Evolutionary conservation across 1,140 invertebrate species (phyloP).

Genomic region (Carposina sasakii): DNA sequence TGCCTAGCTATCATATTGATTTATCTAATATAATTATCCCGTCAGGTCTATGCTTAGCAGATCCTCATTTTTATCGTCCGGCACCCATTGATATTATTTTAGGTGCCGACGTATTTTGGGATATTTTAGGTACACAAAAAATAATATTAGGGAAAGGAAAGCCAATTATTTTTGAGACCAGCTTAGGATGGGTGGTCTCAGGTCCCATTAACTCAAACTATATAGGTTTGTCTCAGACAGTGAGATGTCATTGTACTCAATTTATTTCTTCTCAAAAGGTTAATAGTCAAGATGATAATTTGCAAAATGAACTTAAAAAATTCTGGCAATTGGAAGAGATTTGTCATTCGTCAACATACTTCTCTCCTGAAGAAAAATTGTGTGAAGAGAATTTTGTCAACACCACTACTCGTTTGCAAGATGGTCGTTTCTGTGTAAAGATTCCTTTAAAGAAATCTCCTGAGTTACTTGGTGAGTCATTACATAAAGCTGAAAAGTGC

Average conservation of each 20-base stretch:
- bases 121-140: slow-evolving; percentile 15
- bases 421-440: slow-evolving; percentile 21
- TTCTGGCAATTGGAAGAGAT: slow-evolving; percentile 10
- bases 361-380: background rate
- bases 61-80: slow-evolving; percentile 22
- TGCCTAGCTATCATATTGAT: slow-evolving; percentile 13
- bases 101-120: slow-evolving; percentile 28
- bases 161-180: slow-evolving; percentile 16
- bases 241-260: slow-evolving; percentile 17
- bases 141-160: slow-evolving; percentile 20
- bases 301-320: background rate
- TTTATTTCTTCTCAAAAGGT: background rate
- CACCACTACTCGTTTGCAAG: slow-evolving; percentile 13
- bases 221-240: background rate
- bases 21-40: slow-evolving; percentile 12
- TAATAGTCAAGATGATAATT: slow-evolving; percentile 8
- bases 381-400: slow-evolving; percentile 23
- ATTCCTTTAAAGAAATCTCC: slow-evolving; percentile 17
- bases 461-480: slow-evolving; percentile 19
- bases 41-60: slow-evolving; percentile 16
- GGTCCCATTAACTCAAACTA: slow-evolving; percentile 13
- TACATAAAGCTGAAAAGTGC: slow-evolving; percentile 19
- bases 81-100: slow-evolving; percentile 20
- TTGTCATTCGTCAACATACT: background rate
- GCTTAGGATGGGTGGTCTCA: slow-evolving; percentile 23